These are phyloP conservation scores for Drosophila bipectinata DNA, from an alignment of 1,140 invertebrate species.

Conservation along the genomic window DNA sequence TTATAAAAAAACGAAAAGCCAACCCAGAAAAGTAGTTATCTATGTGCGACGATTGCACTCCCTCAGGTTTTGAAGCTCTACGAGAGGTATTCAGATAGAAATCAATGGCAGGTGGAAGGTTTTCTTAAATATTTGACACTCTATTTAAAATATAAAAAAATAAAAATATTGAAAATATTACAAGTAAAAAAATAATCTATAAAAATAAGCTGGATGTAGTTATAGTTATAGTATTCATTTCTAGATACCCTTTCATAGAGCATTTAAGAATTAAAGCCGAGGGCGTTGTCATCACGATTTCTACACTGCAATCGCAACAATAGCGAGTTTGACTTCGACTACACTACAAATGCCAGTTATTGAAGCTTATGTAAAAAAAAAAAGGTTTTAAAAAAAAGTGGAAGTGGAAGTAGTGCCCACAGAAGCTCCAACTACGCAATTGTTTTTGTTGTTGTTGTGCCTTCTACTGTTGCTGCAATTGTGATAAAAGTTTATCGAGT, in stretches of 20 bases:
- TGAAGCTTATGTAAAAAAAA: constrained; percentile 50
- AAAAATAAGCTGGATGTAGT: background rate
- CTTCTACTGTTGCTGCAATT: constrained; percentile 61
- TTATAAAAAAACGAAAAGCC: constrained; percentile 46
- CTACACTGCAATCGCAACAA: constrained; percentile 7
- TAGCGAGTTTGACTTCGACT: constrained; percentile 5
- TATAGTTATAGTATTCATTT: background rate
- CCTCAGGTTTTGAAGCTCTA: constrained; percentile 19
- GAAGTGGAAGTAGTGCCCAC: background rate
- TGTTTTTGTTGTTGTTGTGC: constrained; percentile 37
- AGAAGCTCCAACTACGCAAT: constrained; percentile 55
- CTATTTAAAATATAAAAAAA: background rate
- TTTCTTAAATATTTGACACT: background rate
- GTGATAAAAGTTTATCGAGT: constrained; percentile 79
- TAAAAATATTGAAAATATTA: background rate
- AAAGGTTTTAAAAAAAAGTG: background rate
- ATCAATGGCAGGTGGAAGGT: constrained; percentile 29
- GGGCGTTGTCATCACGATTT: constrained; percentile 47
- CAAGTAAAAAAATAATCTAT: background rate
- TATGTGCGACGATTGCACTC: constrained; percentile 33
- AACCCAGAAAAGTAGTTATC: constrained; percentile 55
- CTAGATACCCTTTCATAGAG: constrained; percentile 4
- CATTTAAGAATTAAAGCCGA: constrained; percentile 13
- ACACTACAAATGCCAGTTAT: constrained; percentile 45
- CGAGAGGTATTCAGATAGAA: constrained; percentile 23